Evolutionary conservation across 2,797 vertebrate genomes (phyloP).

Genomic region (Leptoclinus maculatus): DNA sequence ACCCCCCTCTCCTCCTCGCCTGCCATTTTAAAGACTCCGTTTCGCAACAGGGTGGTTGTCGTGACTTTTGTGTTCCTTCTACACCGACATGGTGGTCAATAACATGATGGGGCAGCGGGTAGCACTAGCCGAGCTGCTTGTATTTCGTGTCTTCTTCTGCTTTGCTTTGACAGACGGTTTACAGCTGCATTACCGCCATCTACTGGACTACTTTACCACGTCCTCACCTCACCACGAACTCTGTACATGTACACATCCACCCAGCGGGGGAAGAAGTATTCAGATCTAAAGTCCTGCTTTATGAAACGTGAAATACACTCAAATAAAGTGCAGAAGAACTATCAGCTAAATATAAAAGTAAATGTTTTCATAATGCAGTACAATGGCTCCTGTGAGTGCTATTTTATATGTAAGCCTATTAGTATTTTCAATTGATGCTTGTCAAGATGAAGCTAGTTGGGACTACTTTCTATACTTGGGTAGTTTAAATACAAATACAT

Average conservation of each 20-base stretch:
- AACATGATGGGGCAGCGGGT: conserved; percentile 13
- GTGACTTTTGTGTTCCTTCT: conserved; percentile 38
- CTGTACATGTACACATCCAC: not conserved
- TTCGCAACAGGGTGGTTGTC: conserved; percentile 29
- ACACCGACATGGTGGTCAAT: conserved; percentile 51
- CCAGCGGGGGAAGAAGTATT: not conserved
- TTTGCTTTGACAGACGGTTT: not conserved
- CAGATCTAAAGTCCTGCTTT: not conserved
- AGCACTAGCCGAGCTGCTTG: conserved; percentile 19
- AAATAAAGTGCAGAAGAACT: not conserved
- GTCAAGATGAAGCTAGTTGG: not conserved
- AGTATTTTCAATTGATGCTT: not conserved
- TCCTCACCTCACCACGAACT: not conserved
- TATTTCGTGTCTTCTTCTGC: conserved; percentile 54
- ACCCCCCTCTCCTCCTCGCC: conserved; percentile 87
- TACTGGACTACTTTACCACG: not conserved
- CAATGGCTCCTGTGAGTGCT: not conserved
- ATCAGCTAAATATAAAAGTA: not conserved
- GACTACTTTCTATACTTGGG: not conserved
- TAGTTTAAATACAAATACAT: not conserved
- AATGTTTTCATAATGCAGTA: not conserved
- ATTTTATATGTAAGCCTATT: too few relatives aligned
- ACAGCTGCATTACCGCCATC: conserved; percentile 25
- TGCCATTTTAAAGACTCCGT: conserved; percentile 76
- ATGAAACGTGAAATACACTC: not conserved